Evolutionary conservation across 1,140 invertebrate species (phyloP).

Genomic region (Dinoponera quadriceps): DNA sequence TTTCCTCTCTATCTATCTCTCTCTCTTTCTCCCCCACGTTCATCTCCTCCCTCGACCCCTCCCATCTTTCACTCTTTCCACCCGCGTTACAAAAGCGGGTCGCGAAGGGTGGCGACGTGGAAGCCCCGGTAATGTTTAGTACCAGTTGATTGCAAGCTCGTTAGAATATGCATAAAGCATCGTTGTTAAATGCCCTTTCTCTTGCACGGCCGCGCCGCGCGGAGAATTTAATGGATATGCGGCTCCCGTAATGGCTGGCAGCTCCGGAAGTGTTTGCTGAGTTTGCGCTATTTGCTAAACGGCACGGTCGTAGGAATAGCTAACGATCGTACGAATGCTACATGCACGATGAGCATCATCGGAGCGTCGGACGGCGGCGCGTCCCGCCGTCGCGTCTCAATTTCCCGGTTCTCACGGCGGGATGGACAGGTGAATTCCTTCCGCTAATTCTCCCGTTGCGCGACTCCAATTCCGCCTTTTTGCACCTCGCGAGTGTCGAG

Average conservation of each 20-base stretch:
- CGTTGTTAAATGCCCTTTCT: constrained; percentile 73
- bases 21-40: constrained; percentile 2
- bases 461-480: not conserved
- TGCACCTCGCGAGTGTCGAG: too few species aligned
- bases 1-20: not conserved
- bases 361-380: not conserved
- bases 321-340: constrained; percentile 53
- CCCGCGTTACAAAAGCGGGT: constrained; percentile 60
- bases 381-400: constrained; percentile 21
- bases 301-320: constrained; percentile 55
- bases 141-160: constrained; percentile 75
- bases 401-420: not conserved
- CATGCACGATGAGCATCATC: constrained; percentile 40
- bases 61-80: constrained; percentile 27
- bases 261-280: constrained; percentile 63
- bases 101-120: constrained; percentile 35
- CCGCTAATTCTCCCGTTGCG: constrained; percentile 1
- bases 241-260: constrained; percentile 40
- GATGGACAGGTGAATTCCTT: not conserved
- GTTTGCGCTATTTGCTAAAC: constrained; percentile 62
- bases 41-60: not conserved
- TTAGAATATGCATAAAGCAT: constrained; percentile 75
- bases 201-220: constrained; percentile 18
- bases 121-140: constrained; percentile 73
- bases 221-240: constrained; percentile 65